Percentiles rank a stretch among this genome's conserved stretches.
Evolutionary conservation across 2,797 vertebrate species (phyloP).

Genomic region (Gadopsis bispinosus): DNA sequence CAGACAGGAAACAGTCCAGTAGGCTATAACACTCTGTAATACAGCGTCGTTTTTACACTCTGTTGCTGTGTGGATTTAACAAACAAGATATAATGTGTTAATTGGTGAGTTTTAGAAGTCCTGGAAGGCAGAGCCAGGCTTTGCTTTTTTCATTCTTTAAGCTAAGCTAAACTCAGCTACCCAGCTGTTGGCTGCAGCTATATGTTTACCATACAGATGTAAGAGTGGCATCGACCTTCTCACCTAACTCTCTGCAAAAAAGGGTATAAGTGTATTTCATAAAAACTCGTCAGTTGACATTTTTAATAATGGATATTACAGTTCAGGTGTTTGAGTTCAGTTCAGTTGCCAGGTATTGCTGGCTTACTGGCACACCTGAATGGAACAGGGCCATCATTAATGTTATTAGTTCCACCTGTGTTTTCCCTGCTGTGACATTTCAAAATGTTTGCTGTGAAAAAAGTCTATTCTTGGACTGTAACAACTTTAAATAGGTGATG

Average conservation of each 20-base stretch:
- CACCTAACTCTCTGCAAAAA: not conserved
- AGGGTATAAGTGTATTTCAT: not conserved
- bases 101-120: not conserved
- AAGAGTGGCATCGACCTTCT: not conserved
- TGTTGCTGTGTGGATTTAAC: not conserved
- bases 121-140: not conserved
- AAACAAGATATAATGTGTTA: not conserved
- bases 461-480: not conserved
- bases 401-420: slow-evolving; percentile 4
- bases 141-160: not conserved
- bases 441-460: slow-evolving; percentile 10
- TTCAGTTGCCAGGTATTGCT: not conserved
- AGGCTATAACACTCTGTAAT: not conserved
- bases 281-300: not conserved
- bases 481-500: not conserved
- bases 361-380: not conserved
- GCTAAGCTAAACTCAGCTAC: not conserved
- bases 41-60: not conserved
- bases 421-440: not conserved
- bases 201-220: too few relatives aligned
- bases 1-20: not conserved
- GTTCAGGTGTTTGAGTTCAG: not conserved
- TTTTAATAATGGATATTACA: not conserved
- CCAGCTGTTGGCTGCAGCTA: not conserved
- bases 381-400: not conserved